Evolutionary conservation across 2,113 vertebrate genomes (phyloP).

Genomic region (pig (Sus scrofa)): DNA sequence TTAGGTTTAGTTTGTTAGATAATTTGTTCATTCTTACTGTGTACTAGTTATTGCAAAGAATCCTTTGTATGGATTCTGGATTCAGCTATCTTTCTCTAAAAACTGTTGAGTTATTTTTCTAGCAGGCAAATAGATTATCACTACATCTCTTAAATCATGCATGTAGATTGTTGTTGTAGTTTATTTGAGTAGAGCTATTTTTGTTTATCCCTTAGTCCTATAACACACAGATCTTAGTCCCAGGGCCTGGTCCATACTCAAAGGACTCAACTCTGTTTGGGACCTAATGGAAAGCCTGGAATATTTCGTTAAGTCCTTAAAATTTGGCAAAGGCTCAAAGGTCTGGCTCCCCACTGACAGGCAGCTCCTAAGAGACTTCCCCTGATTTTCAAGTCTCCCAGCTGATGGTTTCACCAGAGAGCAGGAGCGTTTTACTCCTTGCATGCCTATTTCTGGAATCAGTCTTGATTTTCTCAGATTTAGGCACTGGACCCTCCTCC

Average conservation of each 20-base stretch:
- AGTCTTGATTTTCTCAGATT: not conserved
- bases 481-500: not conserved
- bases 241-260: not conserved
- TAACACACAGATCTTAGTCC: not conserved
- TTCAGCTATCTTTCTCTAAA: not conserved
- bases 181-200: not conserved
- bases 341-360: no score
- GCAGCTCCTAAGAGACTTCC: not conserved
- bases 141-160: not conserved
- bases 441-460: accelerated
- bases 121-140: not conserved
- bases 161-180: no score
- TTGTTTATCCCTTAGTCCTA: not conserved
- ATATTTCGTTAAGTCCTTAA: not conserved
- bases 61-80: not conserved
- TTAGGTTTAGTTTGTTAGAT: not conserved
- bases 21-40: not conserved
- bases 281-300: not conserved
- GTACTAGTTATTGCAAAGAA: not conserved
- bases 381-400: not conserved
- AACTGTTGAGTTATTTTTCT: not conserved
- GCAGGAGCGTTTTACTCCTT: no score
- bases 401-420: not conserved
- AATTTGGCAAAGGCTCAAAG: accelerated
- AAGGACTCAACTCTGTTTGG: not conserved